phyloP scores from a whole-genome alignment of 2,113 vertebrate genomes.

The Choloepus hoffmanni region DNA sequence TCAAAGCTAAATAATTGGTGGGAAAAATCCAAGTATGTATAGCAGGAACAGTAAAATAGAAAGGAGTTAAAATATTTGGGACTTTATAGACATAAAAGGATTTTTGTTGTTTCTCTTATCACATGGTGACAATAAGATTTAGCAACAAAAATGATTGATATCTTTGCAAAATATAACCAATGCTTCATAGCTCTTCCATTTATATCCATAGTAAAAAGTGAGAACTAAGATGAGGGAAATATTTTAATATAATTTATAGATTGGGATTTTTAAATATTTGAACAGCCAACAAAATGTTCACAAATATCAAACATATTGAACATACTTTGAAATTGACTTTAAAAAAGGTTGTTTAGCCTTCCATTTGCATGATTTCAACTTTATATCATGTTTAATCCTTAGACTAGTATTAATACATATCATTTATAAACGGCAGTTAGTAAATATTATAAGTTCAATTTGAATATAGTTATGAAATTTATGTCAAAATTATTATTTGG shows the following conservation, averaged over 20 bases:
- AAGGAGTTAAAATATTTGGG: background rate
- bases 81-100: background rate
- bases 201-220: background rate
- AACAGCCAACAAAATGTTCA: background rate
- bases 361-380: background rate
- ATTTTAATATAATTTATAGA: background rate
- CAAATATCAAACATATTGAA: background rate
- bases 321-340: conserved; percentile 11
- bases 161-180: background rate
- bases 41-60: background rate
- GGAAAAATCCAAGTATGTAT: background rate
- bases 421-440: background rate
- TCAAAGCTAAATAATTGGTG: background rate
- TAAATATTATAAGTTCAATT: background rate
- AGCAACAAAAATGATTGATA: background rate
- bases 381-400: background rate
- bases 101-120: background rate
- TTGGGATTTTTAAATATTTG: background rate
- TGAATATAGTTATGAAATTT: background rate
- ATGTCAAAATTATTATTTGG: background rate
- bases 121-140: background rate
- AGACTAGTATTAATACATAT: background rate
- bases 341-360: background rate
- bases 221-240: background rate
- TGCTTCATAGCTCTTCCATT: background rate